Base-by-base conservation (phyloP, 1,140 invertebrate species). In the Lucilia cuprina region DNA sequence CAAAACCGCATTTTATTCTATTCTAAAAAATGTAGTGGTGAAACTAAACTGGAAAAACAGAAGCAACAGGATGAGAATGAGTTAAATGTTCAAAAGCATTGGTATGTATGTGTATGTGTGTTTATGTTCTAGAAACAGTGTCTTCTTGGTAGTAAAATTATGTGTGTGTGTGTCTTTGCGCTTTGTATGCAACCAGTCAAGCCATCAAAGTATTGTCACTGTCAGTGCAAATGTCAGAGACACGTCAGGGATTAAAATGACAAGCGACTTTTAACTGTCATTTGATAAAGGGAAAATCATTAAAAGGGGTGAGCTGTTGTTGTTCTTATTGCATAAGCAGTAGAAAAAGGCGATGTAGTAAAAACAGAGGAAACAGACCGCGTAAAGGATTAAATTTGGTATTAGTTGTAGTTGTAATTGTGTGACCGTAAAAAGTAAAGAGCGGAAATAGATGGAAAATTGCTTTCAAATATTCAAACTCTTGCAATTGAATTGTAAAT, bases 161-260 rank as follows among this genome's bases (percentile, higher is more conserved):
- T n/a, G n/a, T n/a, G n/a, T n/a, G 25, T 30, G n/a, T 70, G 25
- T 70, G 21, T 78, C 85, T 84, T 77, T 82, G 87, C 86, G 85
- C 86, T 86, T 87, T 86, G 87, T 87, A 78, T 78, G 75, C 75
- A 85, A 84, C 65, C 85, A 83, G 82, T 83, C 78, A 75, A 84
- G 75, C 87, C 88, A 89, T 90, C 89, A 90, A 90, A 90, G 89
- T 78, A 88, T 90, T 90, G 89, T 90, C 89, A 90, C 89, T 90
- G 89, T 90, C 89, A 90, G 88, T 88, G 87, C 87, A 85, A 87
- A 89, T 90, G 89, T 90, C 89, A 89, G 77, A 88, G 89, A 90
- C 89, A 90, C 89, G 87, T 90, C 89, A 90, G 89, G 89, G 89
- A 90, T 90, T 90, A 90, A 77, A 85, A 82, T 82, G 84, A 82